Conservation (phyloP, 2,797 vertebrate genomes). For the Tiaroga cobitis region DNA sequence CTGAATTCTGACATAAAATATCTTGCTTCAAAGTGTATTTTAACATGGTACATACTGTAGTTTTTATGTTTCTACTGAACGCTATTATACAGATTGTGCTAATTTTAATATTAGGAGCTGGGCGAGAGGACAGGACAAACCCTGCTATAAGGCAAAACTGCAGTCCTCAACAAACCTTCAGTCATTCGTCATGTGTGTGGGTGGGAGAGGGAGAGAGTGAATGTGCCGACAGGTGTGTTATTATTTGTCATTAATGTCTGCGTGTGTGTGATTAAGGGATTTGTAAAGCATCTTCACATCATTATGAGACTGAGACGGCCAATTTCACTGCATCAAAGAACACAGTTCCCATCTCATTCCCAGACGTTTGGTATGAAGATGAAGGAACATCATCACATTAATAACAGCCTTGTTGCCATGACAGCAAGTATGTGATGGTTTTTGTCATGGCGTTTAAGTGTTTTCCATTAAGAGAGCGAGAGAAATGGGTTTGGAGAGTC, state of each 20-base stretch:
- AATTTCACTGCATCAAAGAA: conserved; percentile 22
- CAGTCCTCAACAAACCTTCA: not conserved
- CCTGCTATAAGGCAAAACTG: not conserved
- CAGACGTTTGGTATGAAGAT: conserved; percentile 57
- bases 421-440: conserved; percentile 65
- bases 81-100: not conserved
- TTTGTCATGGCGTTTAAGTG: conserved; percentile 52
- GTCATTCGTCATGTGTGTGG: no score
- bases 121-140: not conserved
- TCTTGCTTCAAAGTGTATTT: not conserved
- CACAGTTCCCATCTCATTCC: conserved; percentile 14
- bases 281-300: not conserved
- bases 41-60: not conserved
- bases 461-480: conserved; percentile 30
- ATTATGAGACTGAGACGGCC: not conserved
- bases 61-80: not conserved
- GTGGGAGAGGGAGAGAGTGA: not conserved
- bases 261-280: not conserved
- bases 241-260: not conserved
- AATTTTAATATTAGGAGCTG: not conserved
- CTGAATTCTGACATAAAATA: not conserved
- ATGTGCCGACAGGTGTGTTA: conserved; percentile 5
- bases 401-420: conserved; percentile 71
- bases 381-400: conserved; percentile 63
- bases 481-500: conserved; percentile 33